These are phyloP conservation scores for Odontophorus gujanensis DNA, from an alignment of 2,113 vertebrate genomes.

Conservation along the genomic window DNA sequence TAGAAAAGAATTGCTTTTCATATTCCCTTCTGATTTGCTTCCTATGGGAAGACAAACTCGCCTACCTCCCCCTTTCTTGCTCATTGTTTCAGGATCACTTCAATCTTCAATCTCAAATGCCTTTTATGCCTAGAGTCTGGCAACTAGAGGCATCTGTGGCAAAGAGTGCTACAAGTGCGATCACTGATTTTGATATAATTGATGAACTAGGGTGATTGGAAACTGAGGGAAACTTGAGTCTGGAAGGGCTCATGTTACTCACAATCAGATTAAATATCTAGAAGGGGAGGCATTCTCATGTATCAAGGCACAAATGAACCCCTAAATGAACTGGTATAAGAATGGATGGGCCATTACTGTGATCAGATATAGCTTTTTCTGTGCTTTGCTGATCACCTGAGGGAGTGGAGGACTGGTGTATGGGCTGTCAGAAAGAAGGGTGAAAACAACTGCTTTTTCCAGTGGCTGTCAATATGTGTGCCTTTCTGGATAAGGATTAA, in stretches of 20 bases:
- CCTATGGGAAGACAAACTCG: conserved; percentile 19
- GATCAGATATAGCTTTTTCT: conserved; percentile 45
- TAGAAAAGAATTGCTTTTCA: conserved; percentile 11
- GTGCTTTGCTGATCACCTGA: conserved; percentile 22
- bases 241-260: not conserved
- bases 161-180: not conserved
- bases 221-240: not conserved
- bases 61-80: not conserved
- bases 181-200: conserved; percentile 50
- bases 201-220: not conserved
- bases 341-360: not conserved
- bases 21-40: conserved; percentile 2
- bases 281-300: not conserved
- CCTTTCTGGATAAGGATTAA: not conserved
- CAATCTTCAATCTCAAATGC: conserved; percentile 31
- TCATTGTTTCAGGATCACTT: conserved; percentile 28
- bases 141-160: not conserved
- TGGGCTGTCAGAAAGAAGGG: not conserved
- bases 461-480: not conserved
- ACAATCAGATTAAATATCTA: conserved; percentile 35
- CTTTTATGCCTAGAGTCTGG: conserved; percentile 4
- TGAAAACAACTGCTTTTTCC: not conserved
- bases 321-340: conserved; percentile 12
- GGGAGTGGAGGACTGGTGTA: not conserved
- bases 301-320: not conserved